A percentile compares a stretch with the other conserved stretches of the same genome.
These are phyloP conservation scores for Heliconius erato DNA, from an alignment of 2,888 invertebrate species.

Conservation along the genomic window DNA sequence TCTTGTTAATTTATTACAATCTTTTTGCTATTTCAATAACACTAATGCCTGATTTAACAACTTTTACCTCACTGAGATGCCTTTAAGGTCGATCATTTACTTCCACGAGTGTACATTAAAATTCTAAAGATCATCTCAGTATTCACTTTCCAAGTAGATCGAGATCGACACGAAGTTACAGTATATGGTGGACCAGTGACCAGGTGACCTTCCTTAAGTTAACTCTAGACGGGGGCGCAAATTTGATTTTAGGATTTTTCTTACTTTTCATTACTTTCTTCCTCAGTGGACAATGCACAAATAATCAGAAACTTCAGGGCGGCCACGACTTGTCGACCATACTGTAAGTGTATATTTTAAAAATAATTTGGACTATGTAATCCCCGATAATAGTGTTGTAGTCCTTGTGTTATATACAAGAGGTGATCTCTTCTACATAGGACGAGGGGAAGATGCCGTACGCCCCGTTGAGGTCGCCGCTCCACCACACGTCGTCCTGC, in stretches of 20 bases:
- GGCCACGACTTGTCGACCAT: background rate
- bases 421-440: slow-evolving; percentile 93
- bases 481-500: slow-evolving; percentile 98
- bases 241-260: too few relatives aligned
- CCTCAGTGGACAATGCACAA: too few relatives aligned
- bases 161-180: background rate
- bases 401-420: slow-evolving; percentile 67
- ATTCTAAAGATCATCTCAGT: background rate
- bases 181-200: too few relatives aligned
- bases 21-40: background rate
- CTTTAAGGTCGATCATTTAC: background rate
- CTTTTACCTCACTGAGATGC: too few relatives aligned
- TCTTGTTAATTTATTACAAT: background rate
- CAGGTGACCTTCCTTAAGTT: too few relatives aligned
- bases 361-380: background rate
- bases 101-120: background rate
- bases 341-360: background rate
- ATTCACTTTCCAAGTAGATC: background rate
- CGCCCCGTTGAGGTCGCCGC: slow-evolving; percentile 93
- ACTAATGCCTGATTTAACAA: too few relatives aligned
- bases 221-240: too few relatives aligned
- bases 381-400: background rate
- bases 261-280: too few relatives aligned
- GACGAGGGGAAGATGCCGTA: slow-evolving; percentile 97
- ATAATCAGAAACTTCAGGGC: too few relatives aligned